Percentiles rank a stretch among this genome's conserved stretches.
Conservation (phyloP, 2,888 invertebrate species). For the Masnerella sp. region DNA sequence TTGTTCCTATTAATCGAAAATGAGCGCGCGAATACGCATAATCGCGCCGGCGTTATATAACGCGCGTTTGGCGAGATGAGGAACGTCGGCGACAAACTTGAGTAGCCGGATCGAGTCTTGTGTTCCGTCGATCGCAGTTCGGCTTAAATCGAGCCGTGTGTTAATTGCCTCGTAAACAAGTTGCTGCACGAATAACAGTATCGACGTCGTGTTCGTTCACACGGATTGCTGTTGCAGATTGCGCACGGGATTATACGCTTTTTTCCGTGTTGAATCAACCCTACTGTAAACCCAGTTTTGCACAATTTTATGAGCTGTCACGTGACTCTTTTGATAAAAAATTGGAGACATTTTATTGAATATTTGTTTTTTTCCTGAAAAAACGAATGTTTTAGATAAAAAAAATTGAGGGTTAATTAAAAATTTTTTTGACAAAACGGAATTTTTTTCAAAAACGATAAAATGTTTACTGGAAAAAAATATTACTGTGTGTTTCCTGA, state of each 20-base stretch:
- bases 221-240: slow-evolving; percentile 57
- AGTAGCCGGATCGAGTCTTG: slow-evolving; percentile 17
- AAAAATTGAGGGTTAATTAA: no score
- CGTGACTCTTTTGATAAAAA: no score
- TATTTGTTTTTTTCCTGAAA: no score
- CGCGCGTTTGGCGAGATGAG: slow-evolving; percentile 12
- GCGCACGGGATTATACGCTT: slow-evolving; percentile 39
- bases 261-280: slow-evolving; percentile 13
- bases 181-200: slow-evolving; percentile 61
- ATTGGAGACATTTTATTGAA: no score
- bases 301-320: no score
- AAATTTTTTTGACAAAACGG: no score
- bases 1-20: slow-evolving; percentile 42
- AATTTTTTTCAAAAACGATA: no score
- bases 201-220: slow-evolving; percentile 52
- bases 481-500: no score
- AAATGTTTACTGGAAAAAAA: no score
- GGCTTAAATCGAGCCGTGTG: slow-evolving; percentile 60
- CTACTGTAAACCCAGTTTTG: no score
- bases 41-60: slow-evolving; percentile 17
- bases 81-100: slow-evolving; percentile 13
- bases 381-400: no score
- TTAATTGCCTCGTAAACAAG: slow-evolving; percentile 67
- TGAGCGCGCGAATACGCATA: slow-evolving; percentile 12
- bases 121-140: slow-evolving; percentile 47